A percentile compares a stretch with the other conserved stretches of the same genome.
These are phyloP conservation scores for Alligator sinensis DNA, from an alignment of 2,113 vertebrate species.

Conservation along the genomic window DNA sequence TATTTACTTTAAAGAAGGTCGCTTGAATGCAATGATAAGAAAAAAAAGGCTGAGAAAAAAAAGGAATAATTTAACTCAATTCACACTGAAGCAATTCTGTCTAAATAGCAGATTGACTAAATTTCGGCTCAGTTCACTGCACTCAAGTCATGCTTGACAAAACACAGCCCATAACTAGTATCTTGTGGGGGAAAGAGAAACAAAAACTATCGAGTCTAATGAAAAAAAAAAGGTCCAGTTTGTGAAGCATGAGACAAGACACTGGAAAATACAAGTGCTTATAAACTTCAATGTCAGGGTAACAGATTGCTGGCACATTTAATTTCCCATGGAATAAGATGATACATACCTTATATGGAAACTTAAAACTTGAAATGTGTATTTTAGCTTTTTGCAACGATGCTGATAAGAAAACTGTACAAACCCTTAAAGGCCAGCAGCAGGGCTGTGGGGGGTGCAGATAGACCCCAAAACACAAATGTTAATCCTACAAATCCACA, in stretches of 20 bases:
- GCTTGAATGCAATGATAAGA: neutral
- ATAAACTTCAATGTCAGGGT: neutral
- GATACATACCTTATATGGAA: slow-evolving; percentile 17
- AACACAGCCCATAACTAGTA: neutral
- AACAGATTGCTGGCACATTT: neutral
- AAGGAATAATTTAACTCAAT: neutral
- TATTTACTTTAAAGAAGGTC: neutral
- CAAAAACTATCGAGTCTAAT: neutral
- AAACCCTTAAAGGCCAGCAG: neutral
- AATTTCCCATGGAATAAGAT: neutral
- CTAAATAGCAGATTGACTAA: neutral
- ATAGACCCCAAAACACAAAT: neutral
- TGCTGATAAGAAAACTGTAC: neutral
- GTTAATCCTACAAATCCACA: neutral
- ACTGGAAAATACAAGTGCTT: neutral
- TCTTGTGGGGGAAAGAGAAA: neutral
- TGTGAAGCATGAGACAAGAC: neutral
- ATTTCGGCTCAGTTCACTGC: neutral
- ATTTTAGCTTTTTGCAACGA: neutral
- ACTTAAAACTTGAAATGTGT: neutral
- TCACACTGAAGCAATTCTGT: neutral
- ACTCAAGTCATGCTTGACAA: slow-evolving; percentile 6
- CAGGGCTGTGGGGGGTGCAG: too few species aligned
- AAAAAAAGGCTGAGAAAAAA: neutral
- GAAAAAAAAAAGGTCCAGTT: neutral